Base-by-base conservation (phyloP, 2,797 vertebrate species). In the Syndactyla subalaris region DNA sequence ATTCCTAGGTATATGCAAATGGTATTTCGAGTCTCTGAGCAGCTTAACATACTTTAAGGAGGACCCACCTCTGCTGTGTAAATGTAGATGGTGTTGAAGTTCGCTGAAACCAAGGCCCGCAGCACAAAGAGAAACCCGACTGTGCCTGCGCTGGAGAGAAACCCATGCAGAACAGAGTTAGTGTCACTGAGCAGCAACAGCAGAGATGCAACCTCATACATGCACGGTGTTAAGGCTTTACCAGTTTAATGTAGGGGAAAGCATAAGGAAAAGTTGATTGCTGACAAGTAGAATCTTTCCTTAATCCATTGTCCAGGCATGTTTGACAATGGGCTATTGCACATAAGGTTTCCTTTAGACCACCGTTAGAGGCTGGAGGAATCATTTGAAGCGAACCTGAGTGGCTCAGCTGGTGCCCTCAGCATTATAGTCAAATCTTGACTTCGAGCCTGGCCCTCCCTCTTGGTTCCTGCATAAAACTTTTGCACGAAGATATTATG, bases 41-140 rank as follows among this genome's bases (percentile, higher is more conserved):
- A 91, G 41, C 12, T 57, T 51, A 77, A 49, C 0, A 0, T 12
- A 24, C 32, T 34, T 36, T 34, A 67, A 43, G 46, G 27, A 77
- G 45, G 51, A 96, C 97, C 7, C 41, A 99, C 99, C 99, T 99
- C 99, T 22, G 99, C 99, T 0, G 99, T 99, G 93, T 99, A 99
- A 94, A 99, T 99, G 85, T 99, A 99, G 95, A 99, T 98, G 93
- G 99, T 99, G 65, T 98, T 99, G 97, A 99, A 99, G 97, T 99
- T 99, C 86, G 99, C 99, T 8, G 99, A 98, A 71, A 99, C 99
- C 95, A 99, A 94, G 17, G 99, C 98, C 18, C 98, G 98, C 43
- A 99, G 97, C 96, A 99, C 95, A 94, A 99, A 99, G 54, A 99
- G 98, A 93, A 99, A 97, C 39, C 98, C 97, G 0, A 95, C 99